Evolutionary conservation across 2,797 vertebrate species (phyloP), one percentile per base, ranked within the genome.

Genomic region (Limnodromus scolopaceus): DNA sequence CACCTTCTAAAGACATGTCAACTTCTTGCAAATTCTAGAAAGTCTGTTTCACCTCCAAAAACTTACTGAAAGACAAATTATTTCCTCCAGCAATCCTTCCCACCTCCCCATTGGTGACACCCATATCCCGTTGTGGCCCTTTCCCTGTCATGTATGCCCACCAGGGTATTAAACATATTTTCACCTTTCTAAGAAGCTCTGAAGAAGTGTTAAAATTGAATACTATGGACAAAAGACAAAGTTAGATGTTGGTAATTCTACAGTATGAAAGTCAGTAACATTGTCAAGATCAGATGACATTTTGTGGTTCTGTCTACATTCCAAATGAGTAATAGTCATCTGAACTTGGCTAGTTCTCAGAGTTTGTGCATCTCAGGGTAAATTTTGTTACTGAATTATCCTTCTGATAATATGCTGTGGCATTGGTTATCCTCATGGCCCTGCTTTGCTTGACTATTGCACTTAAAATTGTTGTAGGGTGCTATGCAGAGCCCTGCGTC

Each of bases 71-170:
- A 82, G 36, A 22, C 0, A 3, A 39, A 13, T 16, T 7, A 74
- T 78, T 79, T 93, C 11, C 63, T 92, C 3, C 41, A 84, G 45
- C 13, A 83, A 15, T 22, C 22, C 45, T 84, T 78, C 24, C 38
- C 38, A 65, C n/a, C n/a, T 39, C 17, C 5, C 1, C 27, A 34
- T 64, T 53, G 53, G 11, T 30, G 48, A 38, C 11, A 66, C 6
- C 11, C 5, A 4, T 9, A 38, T 15, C 11, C 25, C 2, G 0
- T 7, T 53, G 22, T 16, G 51, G 39, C 3, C 28, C 23, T 84
- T 94, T 76, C 5, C 13, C 36, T 76, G 13, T 4, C 16, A 11
- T 45, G 3, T 45, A 3, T 34, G 6, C 5, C 72, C 10, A 13
- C 32, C 24, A 34, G 7, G 28, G 7, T 39, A 38, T 30, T 43